Base-by-base conservation (phyloP, 1,140 invertebrate species). In the Ooceraea biroi region DNA sequence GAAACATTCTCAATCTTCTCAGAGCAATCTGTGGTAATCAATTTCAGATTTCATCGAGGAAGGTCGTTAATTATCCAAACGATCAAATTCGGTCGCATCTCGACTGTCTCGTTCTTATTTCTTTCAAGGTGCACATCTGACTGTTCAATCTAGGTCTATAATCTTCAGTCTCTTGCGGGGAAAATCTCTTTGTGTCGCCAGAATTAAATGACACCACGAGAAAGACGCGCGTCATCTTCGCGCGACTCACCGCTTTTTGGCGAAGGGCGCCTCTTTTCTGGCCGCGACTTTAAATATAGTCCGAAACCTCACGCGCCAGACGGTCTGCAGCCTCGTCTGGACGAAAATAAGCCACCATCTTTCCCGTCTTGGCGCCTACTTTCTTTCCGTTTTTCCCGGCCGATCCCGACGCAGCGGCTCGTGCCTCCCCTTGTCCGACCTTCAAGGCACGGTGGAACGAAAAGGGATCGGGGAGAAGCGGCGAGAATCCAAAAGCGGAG, bases 341-440 rank as follows among this genome's bases (percentile, higher is more conserved):
- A 89, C 88, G 65, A 85, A 89, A 89, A 89, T 89, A 89, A 89
- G 72, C 82, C 88, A 72, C 76, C 88, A 87, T 89, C 73, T 85
- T 89, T 83, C 73, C 50, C 76, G 86, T 88, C 87, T 74, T 61
- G 73, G 61, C 77, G 77, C 36, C 77, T 36, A 36, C 77, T 87
- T 88, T 85, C 77, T 68, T 86, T 83, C 69, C 74, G 50, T 83
- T 66, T 88, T 88, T 82, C 82, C 73, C 41, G 73, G 0, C 68
- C 36, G n/a, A 25, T 61, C 55, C 52, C 85, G 50, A 57, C 78
- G 60, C 48, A 52, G 60, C 44, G 72, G n/a, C 36, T 27, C 22
- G 44, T 17, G 65, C 76, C 76, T 80, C 58, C 65, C 50, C 41
- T 69, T 80, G 58, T 71, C 65, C 76, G 65, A 80, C 71, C 68